Base-by-base conservation (phyloP, 1,140 invertebrate species). In the Daktulosphaira vitifoliae region DNA sequence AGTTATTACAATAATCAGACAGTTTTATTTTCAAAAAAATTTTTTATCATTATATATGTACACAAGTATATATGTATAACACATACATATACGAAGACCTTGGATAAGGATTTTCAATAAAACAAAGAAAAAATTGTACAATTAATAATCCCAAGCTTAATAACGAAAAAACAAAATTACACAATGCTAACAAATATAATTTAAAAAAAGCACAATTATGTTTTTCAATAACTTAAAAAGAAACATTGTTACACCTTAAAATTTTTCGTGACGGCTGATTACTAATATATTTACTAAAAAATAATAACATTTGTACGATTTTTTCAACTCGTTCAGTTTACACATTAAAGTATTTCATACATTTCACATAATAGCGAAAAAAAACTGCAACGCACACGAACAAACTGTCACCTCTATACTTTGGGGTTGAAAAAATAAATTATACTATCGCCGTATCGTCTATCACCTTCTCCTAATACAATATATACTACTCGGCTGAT, bases 1-100 rank as follows among this genome's bases (percentile, higher is more conserved):
- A 13, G 3, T 62, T 54, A 38, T 38, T 62, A 48, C 56, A 62
- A 62, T 62, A 62, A 62, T 62, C 56, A 62, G 56, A 46, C 42
- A 56, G 37, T 62, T 48, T 62, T 62, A 59, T 59, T 46, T 22
- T 62, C 23, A 29, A 8, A n/a, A n/a, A n/a, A n/a, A n/a, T n/a
- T 56, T 56, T 56, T 52, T 42, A 23, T 39, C 29, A 8, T 56
- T 3, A 59, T 46, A 22, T 53, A 38, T 22, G 18, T 56, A 25
- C 16, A 42, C 22, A 44, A 13, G 25, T n/a, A 39, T 26, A 44
- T 16, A 42, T 16, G n/a, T 16, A 25, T n/a, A 44, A n/a, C 15
- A 44, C n/a, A 16, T 33, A 50, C 23, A 11, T 11, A 33, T 16
- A 59, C 15, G 9, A 29, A 62, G 25, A 62, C 56, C 42, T 48